These are phyloP conservation scores for Cherax destructor DNA, from an alignment of 1,140 invertebrate species.

Conservation along the genomic window DNA sequence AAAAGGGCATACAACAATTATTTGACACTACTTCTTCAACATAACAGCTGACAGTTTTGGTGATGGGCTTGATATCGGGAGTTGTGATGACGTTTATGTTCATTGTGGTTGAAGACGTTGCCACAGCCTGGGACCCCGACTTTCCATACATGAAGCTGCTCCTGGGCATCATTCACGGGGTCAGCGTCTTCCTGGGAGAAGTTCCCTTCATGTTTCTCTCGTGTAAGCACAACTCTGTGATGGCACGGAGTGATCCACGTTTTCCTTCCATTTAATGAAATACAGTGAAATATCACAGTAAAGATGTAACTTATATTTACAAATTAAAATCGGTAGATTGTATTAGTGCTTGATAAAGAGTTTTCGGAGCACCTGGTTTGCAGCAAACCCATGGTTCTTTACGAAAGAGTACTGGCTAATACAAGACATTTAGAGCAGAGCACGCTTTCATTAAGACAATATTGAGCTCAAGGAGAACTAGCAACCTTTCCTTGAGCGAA, in stretches of 20 bases:
- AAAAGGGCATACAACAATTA: no score
- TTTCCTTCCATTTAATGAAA: not conserved
- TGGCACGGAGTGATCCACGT: no score
- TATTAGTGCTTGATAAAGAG: not conserved
- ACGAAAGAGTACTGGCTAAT: no score
- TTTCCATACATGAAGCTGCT: slow-evolving; percentile 82
- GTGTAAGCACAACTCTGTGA: not conserved
- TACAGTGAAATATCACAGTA: not conserved
- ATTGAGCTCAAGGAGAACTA: not conserved
- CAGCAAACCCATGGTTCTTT: no score
- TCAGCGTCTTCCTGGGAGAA: slow-evolving; percentile 91
- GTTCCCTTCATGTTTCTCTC: slow-evolving; percentile 92
- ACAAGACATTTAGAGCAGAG: no score
- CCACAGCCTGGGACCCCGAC: slow-evolving; percentile 73
- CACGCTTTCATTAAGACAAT: not conserved
- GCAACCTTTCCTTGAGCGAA: not conserved
- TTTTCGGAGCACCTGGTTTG: not conserved
- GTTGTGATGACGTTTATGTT: slow-evolving; percentile 37
- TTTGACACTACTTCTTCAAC: no score
- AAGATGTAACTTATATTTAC: not conserved
- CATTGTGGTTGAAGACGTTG: slow-evolving; percentile 81
- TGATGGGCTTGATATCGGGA: slow-evolving; percentile 12
- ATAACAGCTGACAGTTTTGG: slow-evolving; percentile 43
- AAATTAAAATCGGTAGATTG: not conserved
- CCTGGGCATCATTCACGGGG: slow-evolving; percentile 85